Evolutionary conservation across 2,888 invertebrate genomes (phyloP).

Genomic region (Oconnorella tubifera): DNA sequence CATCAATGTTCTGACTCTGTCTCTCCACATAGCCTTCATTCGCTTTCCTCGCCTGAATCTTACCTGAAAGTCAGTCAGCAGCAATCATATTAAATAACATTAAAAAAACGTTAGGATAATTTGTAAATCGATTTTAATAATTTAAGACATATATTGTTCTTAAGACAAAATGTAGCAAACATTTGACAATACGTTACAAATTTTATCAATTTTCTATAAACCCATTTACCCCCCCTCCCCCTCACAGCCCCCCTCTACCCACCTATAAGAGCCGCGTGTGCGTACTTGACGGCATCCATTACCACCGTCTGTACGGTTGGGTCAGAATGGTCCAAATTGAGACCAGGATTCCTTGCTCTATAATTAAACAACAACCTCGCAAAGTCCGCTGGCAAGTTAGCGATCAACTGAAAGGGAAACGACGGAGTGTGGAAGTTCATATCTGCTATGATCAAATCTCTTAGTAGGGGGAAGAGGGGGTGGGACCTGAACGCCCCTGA

Average conservation of each 20-base stretch:
- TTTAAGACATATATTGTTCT: too few species aligned
- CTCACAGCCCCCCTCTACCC: too few species aligned
- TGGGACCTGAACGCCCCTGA: conserved; percentile 53
- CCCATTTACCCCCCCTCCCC: background rate
- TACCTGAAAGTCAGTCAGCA: conserved; percentile 41
- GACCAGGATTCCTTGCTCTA: conserved; percentile 49
- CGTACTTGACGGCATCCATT: conserved; percentile 53
- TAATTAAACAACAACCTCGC: conserved; percentile 53
- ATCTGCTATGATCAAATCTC: conserved; percentile 55
- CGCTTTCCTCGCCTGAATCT: conserved; percentile 48
- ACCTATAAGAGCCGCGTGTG: conserved; percentile 54
- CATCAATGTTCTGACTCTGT: conserved; percentile 51
- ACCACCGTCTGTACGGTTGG: conserved; percentile 52
- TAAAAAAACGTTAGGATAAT: conserved; percentile 4
- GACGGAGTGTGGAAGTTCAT: conserved; percentile 53
- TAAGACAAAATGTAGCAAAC: conserved; percentile 9
- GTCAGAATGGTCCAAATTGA: conserved; percentile 48
- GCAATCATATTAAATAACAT: conserved; percentile 1
- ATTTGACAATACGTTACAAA: background rate
- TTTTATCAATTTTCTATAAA: background rate
- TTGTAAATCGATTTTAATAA: too few species aligned
- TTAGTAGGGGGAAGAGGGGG: conserved; percentile 52
- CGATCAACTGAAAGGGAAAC: conserved; percentile 53
- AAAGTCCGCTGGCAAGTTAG: conserved; percentile 52
- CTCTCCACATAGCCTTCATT: conserved; percentile 47